phyloP scores from a whole-genome alignment of 2,888 invertebrate genomes.

The Candidula unifasciata region DNA sequence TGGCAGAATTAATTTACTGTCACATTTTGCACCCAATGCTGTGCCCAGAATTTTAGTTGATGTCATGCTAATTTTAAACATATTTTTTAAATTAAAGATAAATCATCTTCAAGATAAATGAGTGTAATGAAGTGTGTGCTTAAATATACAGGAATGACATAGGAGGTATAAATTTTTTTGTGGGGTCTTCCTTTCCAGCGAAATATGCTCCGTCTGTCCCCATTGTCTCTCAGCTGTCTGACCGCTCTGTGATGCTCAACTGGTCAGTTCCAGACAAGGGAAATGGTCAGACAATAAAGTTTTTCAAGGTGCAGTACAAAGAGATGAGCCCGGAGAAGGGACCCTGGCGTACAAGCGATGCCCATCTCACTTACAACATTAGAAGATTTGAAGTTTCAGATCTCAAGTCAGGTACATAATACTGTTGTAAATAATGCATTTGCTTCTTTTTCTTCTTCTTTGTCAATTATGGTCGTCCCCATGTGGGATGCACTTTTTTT shows the following conservation, averaged over 20 bases:
- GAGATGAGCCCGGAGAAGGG: constrained; percentile 79
- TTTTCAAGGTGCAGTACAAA: constrained; percentile 91
- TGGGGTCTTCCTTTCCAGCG: constrained; percentile 79
- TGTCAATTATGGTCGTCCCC: not conserved
- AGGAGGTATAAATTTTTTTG: too few relatives aligned
- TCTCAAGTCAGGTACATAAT: constrained; percentile 83
- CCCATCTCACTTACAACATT: constrained; percentile 88
- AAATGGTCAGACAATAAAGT: constrained; percentile 88
- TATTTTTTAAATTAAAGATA: too few relatives aligned
- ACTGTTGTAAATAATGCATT: too few relatives aligned
- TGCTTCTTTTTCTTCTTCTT: not conserved
- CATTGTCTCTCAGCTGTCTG: constrained; percentile 89
- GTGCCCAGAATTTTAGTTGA: too few relatives aligned
- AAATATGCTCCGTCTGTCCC: constrained; percentile 91
- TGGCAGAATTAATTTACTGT: too few relatives aligned
- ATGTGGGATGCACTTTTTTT: too few relatives aligned
- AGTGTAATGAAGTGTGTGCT: too few relatives aligned
- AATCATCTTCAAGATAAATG: too few relatives aligned
- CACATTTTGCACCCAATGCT: too few relatives aligned
- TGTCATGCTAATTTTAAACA: too few relatives aligned
- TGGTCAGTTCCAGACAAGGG: constrained; percentile 89
- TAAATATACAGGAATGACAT: too few relatives aligned
- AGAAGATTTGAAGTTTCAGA: constrained; percentile 88
- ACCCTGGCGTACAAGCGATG: constrained; percentile 88
- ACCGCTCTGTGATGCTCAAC: constrained; percentile 93